Evolutionary conservation across 2,888 invertebrate genomes (phyloP), one percentile per base, ranked within the genome.

Genomic region (Drosophila histrio): DNA sequence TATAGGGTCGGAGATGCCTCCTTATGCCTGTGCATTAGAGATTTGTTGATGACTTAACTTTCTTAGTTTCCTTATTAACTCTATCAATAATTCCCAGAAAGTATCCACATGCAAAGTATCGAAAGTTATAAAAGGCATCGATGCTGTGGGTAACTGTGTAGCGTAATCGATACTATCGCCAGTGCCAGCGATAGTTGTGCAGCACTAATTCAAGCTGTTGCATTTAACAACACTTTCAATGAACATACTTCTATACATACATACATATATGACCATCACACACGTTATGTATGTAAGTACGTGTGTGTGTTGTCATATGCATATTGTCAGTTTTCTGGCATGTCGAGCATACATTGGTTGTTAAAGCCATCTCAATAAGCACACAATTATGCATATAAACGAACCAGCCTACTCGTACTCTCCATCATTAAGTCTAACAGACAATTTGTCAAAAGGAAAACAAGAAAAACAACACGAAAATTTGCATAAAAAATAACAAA

Each of bases 401-500:
- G 74, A 50, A 34, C 41, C 57, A 53, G 44, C 59, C 69, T 64
- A 62, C 62, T 49, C 71, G 72, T 60, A 71, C 71, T 71, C 68
- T 81, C 74, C 80, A 79, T 86, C 86, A 86, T 86, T 79, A 82
- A 83, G 80, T 76, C 78, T 58, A 86, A 76, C 82, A 80, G 86
- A 83, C 84, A 80, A 83, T 83, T 82, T 82, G 86, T 79, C 81
- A 85, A 86, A 78, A 69, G 61, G 46, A 63, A 75, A 75, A 75
- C 67, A 64, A 50, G 71, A 67, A 73, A 66, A 65, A 53, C 56
- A 76, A 73, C 80, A 73, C 64, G 71, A 73, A 79, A 77, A 80
- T 83, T 83, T 83, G 83, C 80, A 83, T 86, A 73, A 71, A 82
- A 79, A 83, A 82, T 67, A 79, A 77, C 77, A 85, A 82, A 85